Base-by-base conservation (phyloP, 2,113 vertebrate genomes). In the Lophura nycthemera region DNA sequence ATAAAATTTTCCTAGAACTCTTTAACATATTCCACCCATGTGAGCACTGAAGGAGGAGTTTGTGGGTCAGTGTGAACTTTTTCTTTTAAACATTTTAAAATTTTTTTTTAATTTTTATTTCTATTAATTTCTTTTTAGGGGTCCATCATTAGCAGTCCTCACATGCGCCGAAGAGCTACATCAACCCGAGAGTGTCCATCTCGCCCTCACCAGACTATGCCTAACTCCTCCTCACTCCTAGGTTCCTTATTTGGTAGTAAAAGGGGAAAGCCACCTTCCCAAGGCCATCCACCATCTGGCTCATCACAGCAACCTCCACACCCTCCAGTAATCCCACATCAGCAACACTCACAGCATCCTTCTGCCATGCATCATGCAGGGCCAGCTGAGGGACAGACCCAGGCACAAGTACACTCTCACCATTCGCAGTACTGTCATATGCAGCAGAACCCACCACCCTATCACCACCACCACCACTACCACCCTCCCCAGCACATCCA, bases 91-190 rank as follows among this genome's bases (percentile, higher is more conserved):
- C 95, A 95, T 92, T 97, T 90, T 71, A 78, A 97, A 95, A 40
- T 95, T 96, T 97, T 85, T 85, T 86, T 97, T 97, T 98, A 98
- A 98, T 98, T 97, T 97, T 97, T 72, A 92, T 97, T 97, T 98
- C 97, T 98, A 96, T 98, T 98, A 97, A 98, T 98, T 98, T 98
- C 98, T 98, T 98, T 98, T 96, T 98, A 99, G 99, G 99, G 99
- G 88, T 99, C 99, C 98, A 99, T 99, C 98, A 99, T 99, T 99
- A 99, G 98, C 99, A 99, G 99, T 90, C 99, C 99, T 96, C 99
- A 99, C 98, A 98, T 98, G 97, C 98, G 98, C 96, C 98, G 98
- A 92, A 98, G 99, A 98, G 96, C 98, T 94, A 98, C 98, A 83
- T 98, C 99, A 97, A 98, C 98, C 96, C 98, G 98, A 95, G 99